phyloP scores from a whole-genome alignment of 2,797 vertebrate species.

The Novumbra hubbsi region DNA sequence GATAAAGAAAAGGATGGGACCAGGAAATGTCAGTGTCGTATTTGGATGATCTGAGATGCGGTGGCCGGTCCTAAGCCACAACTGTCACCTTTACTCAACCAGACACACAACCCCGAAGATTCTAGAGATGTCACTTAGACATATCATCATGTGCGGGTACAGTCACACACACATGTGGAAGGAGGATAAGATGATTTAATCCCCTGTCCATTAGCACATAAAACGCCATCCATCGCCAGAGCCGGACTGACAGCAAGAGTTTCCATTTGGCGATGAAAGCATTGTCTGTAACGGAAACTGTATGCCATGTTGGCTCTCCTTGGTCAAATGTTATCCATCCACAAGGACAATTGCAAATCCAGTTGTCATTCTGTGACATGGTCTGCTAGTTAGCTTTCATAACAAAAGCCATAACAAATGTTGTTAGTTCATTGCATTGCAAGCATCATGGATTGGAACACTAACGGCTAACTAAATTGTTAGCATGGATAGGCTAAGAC shows the following conservation, averaged over 20 bases:
- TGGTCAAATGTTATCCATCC: background rate
- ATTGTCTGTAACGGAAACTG: conserved; percentile 19
- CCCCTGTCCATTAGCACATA: conserved; percentile 22
- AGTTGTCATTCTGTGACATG: conserved; percentile 13
- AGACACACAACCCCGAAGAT: conserved; percentile 16
- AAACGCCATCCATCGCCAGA: conserved; percentile 17
- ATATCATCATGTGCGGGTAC: background rate
- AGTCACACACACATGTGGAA: background rate
- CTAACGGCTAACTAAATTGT: conserved; percentile 29
- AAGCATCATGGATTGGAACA: conserved; percentile 24
- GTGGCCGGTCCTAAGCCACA: conserved; percentile 36
- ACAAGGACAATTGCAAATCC: conserved; percentile 4
- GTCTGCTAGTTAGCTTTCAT: conserved; percentile 12
- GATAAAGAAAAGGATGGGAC: conserved; percentile 20
- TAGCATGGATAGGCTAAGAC: background rate
- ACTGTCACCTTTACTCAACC: conserved; percentile 41
- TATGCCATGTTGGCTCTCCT: conserved; percentile 17
- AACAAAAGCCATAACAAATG: background rate
- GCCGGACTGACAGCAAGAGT: conserved; percentile 36
- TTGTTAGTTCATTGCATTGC: conserved; percentile 11
- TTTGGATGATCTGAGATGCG: conserved; percentile 40
- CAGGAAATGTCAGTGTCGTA: conserved; percentile 25
- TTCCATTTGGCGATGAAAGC: background rate
- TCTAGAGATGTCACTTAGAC: background rate
- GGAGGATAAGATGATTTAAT: conserved; percentile 29